Evolutionary conservation across 2,797 vertebrate species (phyloP).

Genomic region (Lycodopsis pacificus): DNA sequence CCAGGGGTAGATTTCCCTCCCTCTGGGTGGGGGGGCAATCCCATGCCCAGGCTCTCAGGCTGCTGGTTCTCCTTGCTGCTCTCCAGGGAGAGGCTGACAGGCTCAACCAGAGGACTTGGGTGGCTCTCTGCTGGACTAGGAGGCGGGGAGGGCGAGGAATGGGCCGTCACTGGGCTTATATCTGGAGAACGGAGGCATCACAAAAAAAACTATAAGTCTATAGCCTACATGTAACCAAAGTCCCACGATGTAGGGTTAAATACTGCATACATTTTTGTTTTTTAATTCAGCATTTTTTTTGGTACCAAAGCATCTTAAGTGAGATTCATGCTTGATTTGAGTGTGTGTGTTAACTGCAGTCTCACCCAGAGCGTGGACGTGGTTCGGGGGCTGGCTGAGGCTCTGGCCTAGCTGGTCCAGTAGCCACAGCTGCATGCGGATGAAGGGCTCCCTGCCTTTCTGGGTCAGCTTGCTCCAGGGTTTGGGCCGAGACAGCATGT

Average conservation of each 20-base stretch:
- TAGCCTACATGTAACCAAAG: background rate
- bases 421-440: constrained; percentile 99
- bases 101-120: constrained; percentile 88
- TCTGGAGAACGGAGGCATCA: constrained; percentile 64
- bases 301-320: background rate
- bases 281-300: background rate
- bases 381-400: constrained; percentile 82
- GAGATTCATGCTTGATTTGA: background rate
- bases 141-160: constrained; percentile 92
- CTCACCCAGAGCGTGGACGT: constrained; percentile 80
- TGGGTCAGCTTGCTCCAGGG: constrained; percentile 99
- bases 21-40: constrained; percentile 71
- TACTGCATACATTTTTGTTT: background rate
- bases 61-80: constrained; percentile 99
- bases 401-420: constrained; percentile 94
- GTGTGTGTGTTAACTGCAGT: constrained; percentile 1
- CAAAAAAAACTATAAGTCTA: background rate
- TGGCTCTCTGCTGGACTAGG: constrained; percentile 89
- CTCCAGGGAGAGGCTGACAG: constrained; percentile 89
- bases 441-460: constrained; percentile 98
- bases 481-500: constrained; percentile 98
- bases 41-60: constrained; percentile 84
- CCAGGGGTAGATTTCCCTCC: constrained; percentile 84
- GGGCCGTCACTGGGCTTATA: constrained; percentile 88
- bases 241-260: background rate